Base-by-base conservation (phyloP, 1,140 invertebrate species). In the Papilio xuthus region DNA sequence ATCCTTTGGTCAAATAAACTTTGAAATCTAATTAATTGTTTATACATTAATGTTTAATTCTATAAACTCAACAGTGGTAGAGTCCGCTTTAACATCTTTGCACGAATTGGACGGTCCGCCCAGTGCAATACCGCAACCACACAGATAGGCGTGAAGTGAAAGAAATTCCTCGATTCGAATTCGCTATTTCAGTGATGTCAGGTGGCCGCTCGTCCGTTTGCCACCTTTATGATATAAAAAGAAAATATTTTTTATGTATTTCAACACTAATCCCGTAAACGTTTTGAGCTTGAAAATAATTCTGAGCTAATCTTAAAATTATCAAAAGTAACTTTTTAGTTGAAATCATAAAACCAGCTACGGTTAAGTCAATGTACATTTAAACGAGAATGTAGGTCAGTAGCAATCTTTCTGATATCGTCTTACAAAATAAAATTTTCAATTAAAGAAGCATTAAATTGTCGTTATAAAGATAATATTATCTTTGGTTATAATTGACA, bases 401-500 rank as follows among this genome's bases (percentile, higher is more conserved):
- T 20, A 53, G 18, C 18, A 20, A 53, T n/a, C 18, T n/a, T 6
- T 53, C 42, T 13, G n/a, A 53, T 53, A 47, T 47, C 44, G 50
- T 20, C 50, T 10, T 18, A 20, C 50, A 53, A 53, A 53, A 53
- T 53, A 53, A 53, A 53, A 53, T 53, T 20, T 53, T 53, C 50
- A 53, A 53, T 53, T 53, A 53, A 53, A 53, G 50, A 53, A 53
- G n/a, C 50, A 53, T 53, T 53, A 53, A 53, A 53, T 53, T 8
- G n/a, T 20, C n/a, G 50, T 53, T 53, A n/a, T 53, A 53, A 53
- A 20, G 50, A 53, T 53, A 53, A 53, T 53, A 20, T 53, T 67
- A 67, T 67, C 60, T 67, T 67, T 67, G 9, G 60, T 26, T 28
- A 67, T 67, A 67, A 67, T 67, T 67, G 60, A 67, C 60, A 67